Evolutionary conservation across 2,888 invertebrate species (phyloP).

Genomic region (Dasysyrphus tricinctus): DNA sequence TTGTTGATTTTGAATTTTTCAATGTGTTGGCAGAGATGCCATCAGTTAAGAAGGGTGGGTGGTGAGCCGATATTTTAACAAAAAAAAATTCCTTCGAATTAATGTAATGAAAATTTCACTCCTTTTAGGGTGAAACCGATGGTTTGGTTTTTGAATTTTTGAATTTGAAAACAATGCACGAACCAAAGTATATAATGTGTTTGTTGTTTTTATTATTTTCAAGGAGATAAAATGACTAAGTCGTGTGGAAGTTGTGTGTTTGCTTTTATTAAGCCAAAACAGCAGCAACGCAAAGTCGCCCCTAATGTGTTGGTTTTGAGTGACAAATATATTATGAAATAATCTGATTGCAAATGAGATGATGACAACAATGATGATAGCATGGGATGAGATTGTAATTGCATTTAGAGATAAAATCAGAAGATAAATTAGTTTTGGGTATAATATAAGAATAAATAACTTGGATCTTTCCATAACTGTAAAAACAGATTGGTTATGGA

Average conservation of each 20-base stretch:
- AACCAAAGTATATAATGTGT: neutral
- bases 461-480: neutral
- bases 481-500: neutral
- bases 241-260: slow-evolving; percentile 16
- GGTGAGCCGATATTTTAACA: slow-evolving; percentile 10
- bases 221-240: slow-evolving; percentile 38
- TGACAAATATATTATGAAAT: slow-evolving; percentile 66
- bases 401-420: slow-evolving; percentile 46
- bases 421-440: slow-evolving; percentile 33
- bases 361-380: slow-evolving; percentile 61
- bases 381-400: slow-evolving; percentile 58
- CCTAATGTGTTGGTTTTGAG: slow-evolving; percentile 23
- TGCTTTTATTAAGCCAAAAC: neutral
- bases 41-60: slow-evolving; percentile 43
- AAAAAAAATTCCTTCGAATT: slow-evolving; percentile 62
- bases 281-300: neutral
- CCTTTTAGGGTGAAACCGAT: neutral
- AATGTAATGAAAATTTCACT: slow-evolving; percentile 71
- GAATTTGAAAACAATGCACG: slow-evolving; percentile 35
- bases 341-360: slow-evolving; percentile 73
- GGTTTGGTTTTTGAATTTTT: slow-evolving; percentile 20
- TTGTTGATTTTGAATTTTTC: slow-evolving; percentile 68
- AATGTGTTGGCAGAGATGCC: slow-evolving; percentile 29
- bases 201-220: slow-evolving; percentile 38
- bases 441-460: neutral